These are phyloP conservation scores for Physocephala rufipes DNA, from an alignment of 2,888 invertebrate species.

Conservation along the genomic window DNA sequence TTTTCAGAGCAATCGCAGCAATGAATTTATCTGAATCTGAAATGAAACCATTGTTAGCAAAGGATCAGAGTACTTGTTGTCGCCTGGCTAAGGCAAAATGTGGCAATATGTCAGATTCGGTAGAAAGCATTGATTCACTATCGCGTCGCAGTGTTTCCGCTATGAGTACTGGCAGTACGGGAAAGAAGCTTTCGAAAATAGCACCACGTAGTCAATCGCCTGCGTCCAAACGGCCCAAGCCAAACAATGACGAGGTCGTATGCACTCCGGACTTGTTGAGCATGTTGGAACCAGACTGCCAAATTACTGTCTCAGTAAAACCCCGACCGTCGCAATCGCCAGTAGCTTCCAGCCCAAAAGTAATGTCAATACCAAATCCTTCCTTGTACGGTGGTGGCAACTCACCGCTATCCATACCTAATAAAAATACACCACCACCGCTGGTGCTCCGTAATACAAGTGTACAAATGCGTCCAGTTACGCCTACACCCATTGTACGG, in stretches of 20 bases:
- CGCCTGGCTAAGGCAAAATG: slow-evolving; percentile 57
- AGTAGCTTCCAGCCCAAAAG: slow-evolving; percentile 47
- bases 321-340: slow-evolving; percentile 45
- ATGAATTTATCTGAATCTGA: slow-evolving; percentile 56
- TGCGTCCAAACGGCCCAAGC: slow-evolving; percentile 54
- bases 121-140: slow-evolving; percentile 58
- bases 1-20: slow-evolving; percentile 51
- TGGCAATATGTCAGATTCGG: slow-evolving; percentile 57
- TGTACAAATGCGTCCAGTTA: slow-evolving; percentile 53
- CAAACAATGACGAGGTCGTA: slow-evolving; percentile 68
- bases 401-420: slow-evolving; percentile 25
- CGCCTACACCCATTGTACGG: slow-evolving; percentile 48
- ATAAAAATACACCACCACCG: slow-evolving; percentile 54
- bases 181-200: slow-evolving; percentile 46
- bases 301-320: slow-evolving; percentile 57
- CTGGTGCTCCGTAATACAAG: slow-evolving; percentile 57
- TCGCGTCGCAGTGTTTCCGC: slow-evolving; percentile 54
- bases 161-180: slow-evolving; percentile 44
- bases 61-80: slow-evolving; percentile 61
- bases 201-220: slow-evolving; percentile 39
- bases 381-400: slow-evolving; percentile 25
- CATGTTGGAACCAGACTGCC: slow-evolving; percentile 63
- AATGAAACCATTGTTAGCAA: slow-evolving; percentile 50
- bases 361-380: slow-evolving; percentile 49
- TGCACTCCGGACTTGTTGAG: slow-evolving; percentile 71